Conservation (phyloP, 2,888 invertebrate species). For the Pseudococcus longispinus region DNA sequence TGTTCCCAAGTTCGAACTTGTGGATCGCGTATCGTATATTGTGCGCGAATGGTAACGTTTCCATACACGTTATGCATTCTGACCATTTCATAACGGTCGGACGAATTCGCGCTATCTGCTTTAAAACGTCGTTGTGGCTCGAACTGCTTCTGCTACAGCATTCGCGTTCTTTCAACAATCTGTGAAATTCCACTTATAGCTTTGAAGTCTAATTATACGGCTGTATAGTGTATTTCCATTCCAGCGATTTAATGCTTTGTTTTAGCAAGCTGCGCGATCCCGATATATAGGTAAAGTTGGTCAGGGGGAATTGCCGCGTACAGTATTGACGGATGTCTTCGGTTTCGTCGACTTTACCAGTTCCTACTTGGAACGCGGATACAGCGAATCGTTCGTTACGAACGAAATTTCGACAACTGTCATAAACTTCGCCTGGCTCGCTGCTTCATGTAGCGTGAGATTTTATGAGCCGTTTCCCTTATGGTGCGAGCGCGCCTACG, state of each 20-base stretch:
- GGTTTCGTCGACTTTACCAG: background rate
- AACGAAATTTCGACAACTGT: conserved; percentile 19
- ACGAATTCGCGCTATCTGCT: conserved; percentile 10
- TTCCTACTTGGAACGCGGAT: background rate
- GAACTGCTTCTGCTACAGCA: background rate
- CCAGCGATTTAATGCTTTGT: conserved; percentile 20
- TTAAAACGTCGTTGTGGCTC: background rate
- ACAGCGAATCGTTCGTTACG: background rate
- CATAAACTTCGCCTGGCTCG: background rate
- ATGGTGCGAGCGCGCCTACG: background rate
- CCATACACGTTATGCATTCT: conserved; percentile 1
- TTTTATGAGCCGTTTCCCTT: conserved; percentile 4
- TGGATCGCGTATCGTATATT: background rate
- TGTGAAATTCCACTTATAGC: conserved; percentile 11
- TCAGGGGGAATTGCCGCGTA: background rate
- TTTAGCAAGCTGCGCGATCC: background rate
- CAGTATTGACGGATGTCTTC: background rate
- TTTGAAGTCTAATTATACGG: conserved; percentile 27
- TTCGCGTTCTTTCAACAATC: background rate
- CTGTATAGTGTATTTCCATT: conserved; percentile 2
- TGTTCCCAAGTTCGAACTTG: background rate
- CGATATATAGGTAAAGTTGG: background rate
- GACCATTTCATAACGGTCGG: conserved; percentile 24
- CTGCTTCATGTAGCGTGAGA: conserved; percentile 18
- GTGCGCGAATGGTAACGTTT: background rate